A percentile compares a stretch with the other conserved stretches of the same genome.
These are phyloP conservation scores for Benthosema pterotum DNA, from an alignment of 2,797 vertebrate species.

Conservation along the genomic window DNA sequence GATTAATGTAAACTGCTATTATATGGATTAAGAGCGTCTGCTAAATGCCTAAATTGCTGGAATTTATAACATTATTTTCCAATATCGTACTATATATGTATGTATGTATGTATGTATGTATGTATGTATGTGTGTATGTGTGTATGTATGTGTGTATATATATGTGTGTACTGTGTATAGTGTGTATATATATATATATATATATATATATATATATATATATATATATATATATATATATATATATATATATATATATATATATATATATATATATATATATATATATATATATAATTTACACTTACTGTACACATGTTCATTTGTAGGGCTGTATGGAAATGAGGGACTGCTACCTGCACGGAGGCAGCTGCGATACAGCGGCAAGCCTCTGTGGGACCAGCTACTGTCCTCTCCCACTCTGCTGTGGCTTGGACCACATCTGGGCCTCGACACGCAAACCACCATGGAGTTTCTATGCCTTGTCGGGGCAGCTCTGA, in stretches of 20 bases:
- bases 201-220: not conserved
- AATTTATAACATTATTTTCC: no score
- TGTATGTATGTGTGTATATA: not conserved
- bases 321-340: constrained; percentile 86
- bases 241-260: not conserved
- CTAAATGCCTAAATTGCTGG: no score
- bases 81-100: no score
- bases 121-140: no score
- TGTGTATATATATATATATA: not conserved
- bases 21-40: no score
- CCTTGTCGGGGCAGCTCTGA: constrained; percentile 77
- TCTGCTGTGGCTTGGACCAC: constrained; percentile 88
- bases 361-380: constrained; percentile 80
- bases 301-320: not conserved
- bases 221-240: no score
- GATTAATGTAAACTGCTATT: no score
- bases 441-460: constrained; percentile 87
- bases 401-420: constrained; percentile 85
- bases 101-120: no score
- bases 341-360: constrained; percentile 88
- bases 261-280: no score
- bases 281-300: no score
- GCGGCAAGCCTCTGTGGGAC: constrained; percentile 83
- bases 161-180: not conserved
- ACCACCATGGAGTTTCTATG: constrained; percentile 90